These are phyloP conservation scores for Callorhinus ursinus DNA, from an alignment of 2,113 vertebrate species.

Conservation along the genomic window DNA sequence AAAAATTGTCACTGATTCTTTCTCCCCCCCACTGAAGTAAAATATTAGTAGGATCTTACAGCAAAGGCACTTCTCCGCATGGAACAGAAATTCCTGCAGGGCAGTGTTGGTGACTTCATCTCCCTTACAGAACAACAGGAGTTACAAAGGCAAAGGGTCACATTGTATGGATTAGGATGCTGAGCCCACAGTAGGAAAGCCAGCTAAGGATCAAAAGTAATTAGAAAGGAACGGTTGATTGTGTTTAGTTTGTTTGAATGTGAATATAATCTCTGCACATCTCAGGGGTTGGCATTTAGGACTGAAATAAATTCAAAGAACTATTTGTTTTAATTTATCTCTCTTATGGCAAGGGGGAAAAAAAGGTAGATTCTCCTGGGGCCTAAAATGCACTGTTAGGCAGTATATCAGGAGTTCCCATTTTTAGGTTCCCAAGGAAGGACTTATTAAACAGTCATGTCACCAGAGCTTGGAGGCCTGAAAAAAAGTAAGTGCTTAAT, in stretches of 20 bases:
- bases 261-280: conserved; percentile 30
- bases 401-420: not conserved
- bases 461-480: conserved; percentile 2
- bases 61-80: conserved; percentile 56
- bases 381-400: not conserved
- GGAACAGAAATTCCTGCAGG: conserved; percentile 47
- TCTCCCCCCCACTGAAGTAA: conserved; percentile 58
- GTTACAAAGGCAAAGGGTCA: conserved; percentile 50
- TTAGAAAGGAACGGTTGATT: not conserved
- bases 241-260: conserved; percentile 35
- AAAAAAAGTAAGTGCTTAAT: conserved; percentile 53
- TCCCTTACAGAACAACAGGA: conserved; percentile 48
- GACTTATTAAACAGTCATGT: conserved; percentile 55
- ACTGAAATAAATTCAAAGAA: conserved; percentile 60
- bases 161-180: conserved; percentile 6
- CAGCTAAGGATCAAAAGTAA: conserved; percentile 54
- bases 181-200: conserved; percentile 45
- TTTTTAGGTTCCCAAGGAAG: conserved; percentile 46
- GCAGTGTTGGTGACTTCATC: conserved; percentile 26
- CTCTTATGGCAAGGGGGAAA: conserved; percentile 28
- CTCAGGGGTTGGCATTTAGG: not conserved
- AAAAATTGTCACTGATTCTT: conserved; percentile 48
- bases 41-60: conserved; percentile 63
- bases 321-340: conserved; percentile 64
- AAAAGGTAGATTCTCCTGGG: conserved; percentile 36